Conservation (phyloP, 2,113 vertebrate genomes). For the Anseranas semipalmata region DNA sequence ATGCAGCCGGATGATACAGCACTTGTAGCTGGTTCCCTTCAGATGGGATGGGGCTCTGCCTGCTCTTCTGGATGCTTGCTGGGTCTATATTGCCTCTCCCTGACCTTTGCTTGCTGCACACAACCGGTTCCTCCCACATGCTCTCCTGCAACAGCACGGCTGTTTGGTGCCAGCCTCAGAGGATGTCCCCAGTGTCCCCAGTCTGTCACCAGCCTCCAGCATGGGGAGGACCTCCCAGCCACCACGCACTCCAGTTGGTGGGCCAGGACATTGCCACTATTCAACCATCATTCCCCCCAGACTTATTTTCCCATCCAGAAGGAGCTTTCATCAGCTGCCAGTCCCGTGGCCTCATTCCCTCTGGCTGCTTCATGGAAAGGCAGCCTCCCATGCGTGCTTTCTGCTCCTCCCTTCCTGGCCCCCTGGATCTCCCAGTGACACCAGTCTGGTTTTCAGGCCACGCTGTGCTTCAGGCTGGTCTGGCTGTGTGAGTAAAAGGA, state of each 20-base stretch:
- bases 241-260: accelerated
- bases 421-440: neutral
- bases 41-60: neutral
- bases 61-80: neutral
- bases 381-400: neutral
- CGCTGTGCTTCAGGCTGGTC: neutral
- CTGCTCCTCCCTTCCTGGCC: neutral
- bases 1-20: too few species aligned
- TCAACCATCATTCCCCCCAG: neutral
- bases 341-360: neutral
- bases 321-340: neutral
- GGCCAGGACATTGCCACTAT: neutral
- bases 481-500: neutral
- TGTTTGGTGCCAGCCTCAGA: neutral
- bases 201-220: neutral
- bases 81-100: neutral
- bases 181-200: neutral
- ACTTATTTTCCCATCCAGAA: neutral
- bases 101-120: neutral
- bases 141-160: neutral
- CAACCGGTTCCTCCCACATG: neutral
- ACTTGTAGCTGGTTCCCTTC: neutral
- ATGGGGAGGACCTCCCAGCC: neutral
- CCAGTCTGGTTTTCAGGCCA: neutral
- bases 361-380: neutral